Evolutionary conservation across 2,113 vertebrate genomes (phyloP).

Genomic region (Prunella himalayana): DNA sequence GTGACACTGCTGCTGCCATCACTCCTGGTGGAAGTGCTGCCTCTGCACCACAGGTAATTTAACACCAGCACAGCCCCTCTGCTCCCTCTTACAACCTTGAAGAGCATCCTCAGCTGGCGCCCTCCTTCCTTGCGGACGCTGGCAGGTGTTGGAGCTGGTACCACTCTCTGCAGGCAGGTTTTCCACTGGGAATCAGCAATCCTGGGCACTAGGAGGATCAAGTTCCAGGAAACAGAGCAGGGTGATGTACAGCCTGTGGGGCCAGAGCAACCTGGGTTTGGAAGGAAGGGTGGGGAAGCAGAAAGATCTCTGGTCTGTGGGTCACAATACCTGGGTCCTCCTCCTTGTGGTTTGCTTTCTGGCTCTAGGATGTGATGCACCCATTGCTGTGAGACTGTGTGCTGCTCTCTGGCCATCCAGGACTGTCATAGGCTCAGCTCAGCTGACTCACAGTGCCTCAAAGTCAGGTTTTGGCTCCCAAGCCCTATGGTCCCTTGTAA

Average conservation of each 20-base stretch:
- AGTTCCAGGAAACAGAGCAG: background rate
- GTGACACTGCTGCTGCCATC: background rate
- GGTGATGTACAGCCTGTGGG: background rate
- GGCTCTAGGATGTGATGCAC: background rate
- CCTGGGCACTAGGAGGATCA: background rate
- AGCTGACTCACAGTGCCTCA: background rate
- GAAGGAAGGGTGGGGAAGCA: background rate
- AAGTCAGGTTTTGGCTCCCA: background rate
- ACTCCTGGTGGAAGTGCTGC: background rate
- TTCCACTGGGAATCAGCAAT: background rate
- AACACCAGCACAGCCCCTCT: background rate
- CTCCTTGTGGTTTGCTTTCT: background rate
- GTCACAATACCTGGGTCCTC: background rate
- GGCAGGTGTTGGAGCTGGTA: background rate
- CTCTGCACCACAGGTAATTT: background rate
- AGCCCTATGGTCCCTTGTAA: background rate
- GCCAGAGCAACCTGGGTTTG: background rate
- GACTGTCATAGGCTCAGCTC: background rate
- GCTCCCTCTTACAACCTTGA: background rate
- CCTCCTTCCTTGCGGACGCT: background rate
- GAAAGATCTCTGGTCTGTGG: background rate
- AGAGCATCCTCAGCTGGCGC: background rate
- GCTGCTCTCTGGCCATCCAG: background rate
- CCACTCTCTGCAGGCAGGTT: background rate
- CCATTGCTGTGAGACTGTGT: fast-evolving